Base-by-base conservation (phyloP, 2,113 vertebrate genomes). In the Struthio camelus region DNA sequence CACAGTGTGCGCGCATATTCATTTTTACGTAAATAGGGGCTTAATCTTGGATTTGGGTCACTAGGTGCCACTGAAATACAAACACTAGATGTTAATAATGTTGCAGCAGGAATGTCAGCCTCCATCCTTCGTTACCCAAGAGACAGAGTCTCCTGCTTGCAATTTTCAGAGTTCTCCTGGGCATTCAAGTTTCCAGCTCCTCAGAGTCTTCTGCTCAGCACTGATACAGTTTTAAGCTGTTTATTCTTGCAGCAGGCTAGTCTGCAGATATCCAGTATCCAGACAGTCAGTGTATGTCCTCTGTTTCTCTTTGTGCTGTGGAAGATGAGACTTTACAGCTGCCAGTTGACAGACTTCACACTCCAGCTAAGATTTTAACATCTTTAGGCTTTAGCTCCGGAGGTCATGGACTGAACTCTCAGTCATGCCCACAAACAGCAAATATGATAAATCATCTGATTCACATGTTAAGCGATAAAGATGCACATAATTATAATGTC, bases 301-400 rank as follows among this genome's bases (percentile, higher is more conserved):
- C 38, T 94, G 2, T 73, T 58, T 82, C 54, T 86, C 53, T 95
- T 90, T 80, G 62, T 87, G 81, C 81, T 3, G 1, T 84, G 87
- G 78, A 97, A 95, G 87, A 85, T 94, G 87, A 94, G 89, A 92
- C 83, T 89, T 93, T 73, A 87, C 94, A 94, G 93, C 94, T 97
- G 95, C 87, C 85, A 54, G 64, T 82, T 94, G 85, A 50, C 58
- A 59, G 79, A 86, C 32, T 94, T 97, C 70, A 66, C 85, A 34
- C 42, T 58, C 66, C 27, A 38, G 62, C 62, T 65, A 12, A 92
- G 64, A 59, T 88, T 87, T 79, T 80, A 80, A 93, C 12, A 6
- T 87, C 79, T 85, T 94, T 2, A 0, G 90, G 42, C 51, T 92
- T 88, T 88, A 88, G 59, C 40, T 23, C 4, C 62, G 36, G 62